Percentiles rank a stretch among this genome's conserved stretches.
Conservation (phyloP, 2,113 vertebrate species). For the Otis tarda region DNA sequence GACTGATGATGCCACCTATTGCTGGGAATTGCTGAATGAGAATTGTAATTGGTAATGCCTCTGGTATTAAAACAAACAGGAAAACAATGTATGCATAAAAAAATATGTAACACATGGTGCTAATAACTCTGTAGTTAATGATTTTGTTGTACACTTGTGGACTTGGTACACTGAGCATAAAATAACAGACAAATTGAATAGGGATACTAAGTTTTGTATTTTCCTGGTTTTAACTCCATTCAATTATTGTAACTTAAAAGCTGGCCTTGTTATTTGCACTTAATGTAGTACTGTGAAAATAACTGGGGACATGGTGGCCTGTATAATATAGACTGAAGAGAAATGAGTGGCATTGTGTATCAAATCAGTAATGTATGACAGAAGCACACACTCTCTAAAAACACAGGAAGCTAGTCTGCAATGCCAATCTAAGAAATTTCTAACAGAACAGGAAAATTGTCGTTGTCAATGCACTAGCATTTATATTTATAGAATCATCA, state of each 20-base stretch:
- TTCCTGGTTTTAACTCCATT: neutral
- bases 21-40: neutral
- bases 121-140: neutral
- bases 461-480: neutral
- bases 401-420: neutral
- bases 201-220: neutral
- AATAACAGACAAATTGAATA: neutral
- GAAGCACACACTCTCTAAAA: neutral
- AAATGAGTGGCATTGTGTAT: neutral
- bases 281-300: neutral
- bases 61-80: neutral
- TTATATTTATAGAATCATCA: neutral
- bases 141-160: neutral
- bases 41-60: neutral
- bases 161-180: neutral
- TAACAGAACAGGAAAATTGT: neutral
- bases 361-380: neutral
- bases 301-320: neutral
- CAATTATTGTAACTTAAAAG: neutral
- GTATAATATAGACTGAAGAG: neutral
- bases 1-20: neutral
- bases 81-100: neutral
- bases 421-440: neutral
- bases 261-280: neutral
- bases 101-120: neutral